Base-by-base conservation (phyloP, 2,888 invertebrate genomes). In the Nipponacmea schrenckii region DNA sequence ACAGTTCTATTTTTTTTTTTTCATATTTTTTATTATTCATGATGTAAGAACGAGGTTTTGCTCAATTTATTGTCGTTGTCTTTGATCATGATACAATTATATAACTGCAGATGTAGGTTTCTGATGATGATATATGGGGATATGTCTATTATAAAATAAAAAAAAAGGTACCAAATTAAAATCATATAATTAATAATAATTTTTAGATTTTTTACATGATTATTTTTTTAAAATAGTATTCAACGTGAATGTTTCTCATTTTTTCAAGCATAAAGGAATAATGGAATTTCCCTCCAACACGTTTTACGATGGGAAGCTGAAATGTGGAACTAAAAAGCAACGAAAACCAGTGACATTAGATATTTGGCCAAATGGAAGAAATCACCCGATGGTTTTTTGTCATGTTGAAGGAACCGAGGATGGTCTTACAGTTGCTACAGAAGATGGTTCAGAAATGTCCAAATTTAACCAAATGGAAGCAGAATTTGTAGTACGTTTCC, bases 251-350 rank as follows among this genome's bases (percentile, higher is more conserved):
- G 39, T 8, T 39, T 39, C 8, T 39, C 39, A 39, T 39, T 39
- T 39, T 31, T 39, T 39, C 39, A 89, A 94, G 93, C 93, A 94
- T 80, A 91, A 92, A 3, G 93, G 93, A 70, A 95, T 96, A 78
- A 92, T 93, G 1, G 90, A 91, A 72, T 96, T 94, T 91, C 95
- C 96, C 0, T 94, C 94, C 87, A 88, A 90, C 56, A 91, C 91
- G 62, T 94, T 94, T 89, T 95, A 95, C 86, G 90, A 88, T 64
- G 91, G 91, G 24, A 87, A 85, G 75, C 87, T 94, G 67, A 82
- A 79, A 64, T 74, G 72, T 74, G 79, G 76, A 24, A 75, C 63
- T 7, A 48, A 66, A 46, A 62, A 46, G 2, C 85, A 85, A 77
- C 75, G 70, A 48, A 73, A 74, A 27, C 77, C 79, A 4, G 79